These are phyloP conservation scores for Nephrotoma flavescens DNA, from an alignment of 2,888 invertebrate genomes.

Conservation along the genomic window DNA sequence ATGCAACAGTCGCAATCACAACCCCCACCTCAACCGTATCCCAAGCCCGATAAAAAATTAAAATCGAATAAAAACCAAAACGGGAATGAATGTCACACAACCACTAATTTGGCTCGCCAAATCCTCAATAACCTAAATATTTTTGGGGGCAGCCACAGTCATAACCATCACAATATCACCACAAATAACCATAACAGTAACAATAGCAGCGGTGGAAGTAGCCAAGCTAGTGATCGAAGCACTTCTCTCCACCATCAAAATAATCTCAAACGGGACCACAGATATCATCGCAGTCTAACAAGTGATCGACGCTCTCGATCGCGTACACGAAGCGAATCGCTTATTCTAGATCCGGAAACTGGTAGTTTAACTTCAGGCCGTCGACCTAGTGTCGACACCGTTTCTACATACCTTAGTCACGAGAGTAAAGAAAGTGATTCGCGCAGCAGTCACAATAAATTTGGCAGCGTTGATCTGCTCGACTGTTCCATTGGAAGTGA, in stretches of 20 bases:
- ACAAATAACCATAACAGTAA: constrained; percentile 13
- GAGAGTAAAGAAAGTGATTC: constrained; percentile 54
- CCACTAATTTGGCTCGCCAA: constrained; percentile 54
- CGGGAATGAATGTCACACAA: constrained; percentile 16
- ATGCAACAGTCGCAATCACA: background rate
- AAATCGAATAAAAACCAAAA: constrained; percentile 1
- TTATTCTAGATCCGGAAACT: constrained; percentile 36
- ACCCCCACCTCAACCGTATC: background rate
- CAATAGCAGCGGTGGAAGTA: constrained; percentile 1
- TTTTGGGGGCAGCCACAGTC: constrained; percentile 32
- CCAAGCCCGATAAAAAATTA: background rate
- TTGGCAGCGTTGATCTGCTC: constrained; percentile 46
- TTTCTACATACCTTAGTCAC: constrained; percentile 77
- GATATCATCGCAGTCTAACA: constrained; percentile 21
- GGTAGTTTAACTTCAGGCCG: constrained; percentile 63
- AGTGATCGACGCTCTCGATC: constrained; percentile 30
- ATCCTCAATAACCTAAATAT: constrained; percentile 71
- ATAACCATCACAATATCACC: constrained; percentile 8
- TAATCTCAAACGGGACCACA: background rate
- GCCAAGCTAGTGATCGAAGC: background rate
- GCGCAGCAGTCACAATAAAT: constrained; percentile 37
- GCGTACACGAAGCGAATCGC: constrained; percentile 25
- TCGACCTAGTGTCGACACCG: constrained; percentile 73
- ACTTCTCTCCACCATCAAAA: background rate
- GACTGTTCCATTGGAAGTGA: constrained; percentile 59